phyloP scores from a whole-genome alignment of 2,797 vertebrate genomes.

The Lepus townsendii region DNA sequence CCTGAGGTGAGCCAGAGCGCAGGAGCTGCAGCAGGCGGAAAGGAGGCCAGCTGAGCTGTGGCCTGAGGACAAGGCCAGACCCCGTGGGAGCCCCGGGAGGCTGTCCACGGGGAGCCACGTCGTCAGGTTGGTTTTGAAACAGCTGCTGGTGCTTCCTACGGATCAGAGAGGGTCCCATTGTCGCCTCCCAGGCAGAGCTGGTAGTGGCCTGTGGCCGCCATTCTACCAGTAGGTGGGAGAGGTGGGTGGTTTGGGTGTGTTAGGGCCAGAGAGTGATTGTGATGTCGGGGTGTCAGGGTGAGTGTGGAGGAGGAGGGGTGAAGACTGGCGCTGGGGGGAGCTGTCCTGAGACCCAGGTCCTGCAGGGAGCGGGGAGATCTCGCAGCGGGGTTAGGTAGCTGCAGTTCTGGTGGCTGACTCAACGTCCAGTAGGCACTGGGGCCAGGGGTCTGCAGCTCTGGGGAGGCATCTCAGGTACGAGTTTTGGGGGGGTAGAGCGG shows the following conservation, averaged over 20 bases:
- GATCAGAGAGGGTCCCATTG: too few relatives aligned
- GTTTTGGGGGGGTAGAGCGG: fast-evolving
- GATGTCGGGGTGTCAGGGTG: too few relatives aligned
- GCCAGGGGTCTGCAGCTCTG: neutral
- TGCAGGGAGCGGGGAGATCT: neutral
- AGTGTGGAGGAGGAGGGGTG: neutral
- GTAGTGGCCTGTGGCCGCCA: fast-evolving
- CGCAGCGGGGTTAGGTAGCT: fast-evolving
- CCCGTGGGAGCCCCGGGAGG: neutral
- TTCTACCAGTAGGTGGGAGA: neutral
- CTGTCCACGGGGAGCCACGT: fast-evolving
- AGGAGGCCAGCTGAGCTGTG: neutral
- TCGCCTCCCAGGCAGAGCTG: fast-evolving
- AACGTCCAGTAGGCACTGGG: fast-evolving
- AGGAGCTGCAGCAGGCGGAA: fast-evolving
- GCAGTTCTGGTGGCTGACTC: neutral
- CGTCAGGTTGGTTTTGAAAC: too few relatives aligned
- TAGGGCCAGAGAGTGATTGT: fast-evolving
- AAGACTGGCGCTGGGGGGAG: neutral
- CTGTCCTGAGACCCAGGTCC: neutral
- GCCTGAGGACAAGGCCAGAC: too few relatives aligned
- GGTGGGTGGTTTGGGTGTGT: fast-evolving
- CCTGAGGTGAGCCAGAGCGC: neutral
- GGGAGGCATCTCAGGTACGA: neutral
- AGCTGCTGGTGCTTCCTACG: neutral